Conservation (phyloP, 1,140 invertebrate genomes). For the Ctenoplectra terminalis region DNA sequence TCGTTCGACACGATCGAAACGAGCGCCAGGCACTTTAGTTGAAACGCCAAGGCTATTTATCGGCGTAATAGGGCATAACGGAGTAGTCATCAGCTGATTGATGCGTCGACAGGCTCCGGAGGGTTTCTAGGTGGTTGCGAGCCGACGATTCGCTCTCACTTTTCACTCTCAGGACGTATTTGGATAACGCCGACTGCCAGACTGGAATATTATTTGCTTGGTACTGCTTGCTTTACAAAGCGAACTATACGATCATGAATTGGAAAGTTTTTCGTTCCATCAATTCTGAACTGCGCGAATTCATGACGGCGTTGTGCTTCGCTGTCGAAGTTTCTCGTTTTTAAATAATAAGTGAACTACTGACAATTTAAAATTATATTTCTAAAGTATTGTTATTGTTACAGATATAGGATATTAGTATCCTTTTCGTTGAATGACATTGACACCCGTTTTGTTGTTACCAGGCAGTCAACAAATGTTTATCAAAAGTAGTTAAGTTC, state of each 20-base stretch:
- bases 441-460: too few species aligned
- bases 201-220: constrained; percentile 30
- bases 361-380: not conserved
- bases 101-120: constrained; percentile 50
- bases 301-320: not conserved
- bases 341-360: too few species aligned
- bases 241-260: not conserved
- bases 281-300: not conserved
- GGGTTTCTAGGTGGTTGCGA: constrained; percentile 25
- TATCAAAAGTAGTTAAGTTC: too few species aligned
- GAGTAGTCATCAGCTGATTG: constrained; percentile 70
- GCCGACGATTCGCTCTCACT: constrained; percentile 31
- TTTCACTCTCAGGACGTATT: constrained; percentile 30
- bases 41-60: constrained; percentile 63
- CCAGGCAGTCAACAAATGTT: too few species aligned
- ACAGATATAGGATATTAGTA: too few species aligned
- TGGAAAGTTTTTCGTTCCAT: not conserved
- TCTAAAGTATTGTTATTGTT: too few species aligned
- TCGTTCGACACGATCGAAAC: constrained; percentile 38
- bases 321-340: not conserved
- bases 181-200: not conserved
- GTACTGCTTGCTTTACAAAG: not conserved
- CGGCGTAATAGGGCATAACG: constrained; percentile 67
- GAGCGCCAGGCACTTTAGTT: constrained; percentile 38
- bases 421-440: too few species aligned